A percentile compares a stretch with the other conserved stretches of the same genome.
Evolutionary conservation across 2,888 invertebrate genomes (phyloP).

Genomic region (Drosophila setosimentum): DNA sequence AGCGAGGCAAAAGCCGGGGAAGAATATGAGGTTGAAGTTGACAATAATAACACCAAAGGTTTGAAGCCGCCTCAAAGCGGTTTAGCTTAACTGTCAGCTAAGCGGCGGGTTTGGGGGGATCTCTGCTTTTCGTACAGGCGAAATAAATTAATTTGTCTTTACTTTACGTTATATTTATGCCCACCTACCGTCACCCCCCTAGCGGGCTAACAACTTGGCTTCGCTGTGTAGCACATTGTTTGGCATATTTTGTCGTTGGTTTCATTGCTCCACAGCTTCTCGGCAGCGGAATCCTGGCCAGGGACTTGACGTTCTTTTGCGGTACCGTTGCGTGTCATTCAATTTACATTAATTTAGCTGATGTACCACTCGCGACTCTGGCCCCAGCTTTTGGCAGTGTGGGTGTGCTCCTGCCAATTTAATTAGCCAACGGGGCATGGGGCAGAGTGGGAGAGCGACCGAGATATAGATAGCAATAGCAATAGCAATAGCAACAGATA

Average conservation of each 20-base stretch:
- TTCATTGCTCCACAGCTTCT: not conserved
- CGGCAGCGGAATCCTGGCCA: constrained; percentile 4
- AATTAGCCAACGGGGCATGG: constrained; percentile 47
- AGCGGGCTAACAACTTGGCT: not conserved
- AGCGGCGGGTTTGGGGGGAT: not conserved
- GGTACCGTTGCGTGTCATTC: constrained; percentile 56
- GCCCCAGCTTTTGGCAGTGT: constrained; percentile 22
- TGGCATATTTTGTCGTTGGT: constrained; percentile 27
- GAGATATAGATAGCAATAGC: not conserved
- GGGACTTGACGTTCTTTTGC: constrained; percentile 56
- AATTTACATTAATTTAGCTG: constrained; percentile 69
- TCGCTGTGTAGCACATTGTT: constrained; percentile 28
- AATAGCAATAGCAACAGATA: not conserved
- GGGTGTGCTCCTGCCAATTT: constrained; percentile 50
- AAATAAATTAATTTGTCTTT: constrained; percentile 65
- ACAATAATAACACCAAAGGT: constrained; percentile 28
- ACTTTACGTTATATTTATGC: constrained; percentile 37
- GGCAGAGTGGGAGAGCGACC: not conserved
- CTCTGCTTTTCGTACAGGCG: constrained; percentile 12
- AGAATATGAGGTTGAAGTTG: constrained; percentile 28
- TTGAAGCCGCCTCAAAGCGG: constrained; percentile 30
- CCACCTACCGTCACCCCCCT: not conserved
- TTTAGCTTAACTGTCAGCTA: constrained; percentile 21
- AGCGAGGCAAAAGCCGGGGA: not conserved
- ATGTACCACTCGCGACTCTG: constrained; percentile 41